Conservation (phyloP, 2,888 invertebrate species). For the Lysandra bellargus region DNA sequence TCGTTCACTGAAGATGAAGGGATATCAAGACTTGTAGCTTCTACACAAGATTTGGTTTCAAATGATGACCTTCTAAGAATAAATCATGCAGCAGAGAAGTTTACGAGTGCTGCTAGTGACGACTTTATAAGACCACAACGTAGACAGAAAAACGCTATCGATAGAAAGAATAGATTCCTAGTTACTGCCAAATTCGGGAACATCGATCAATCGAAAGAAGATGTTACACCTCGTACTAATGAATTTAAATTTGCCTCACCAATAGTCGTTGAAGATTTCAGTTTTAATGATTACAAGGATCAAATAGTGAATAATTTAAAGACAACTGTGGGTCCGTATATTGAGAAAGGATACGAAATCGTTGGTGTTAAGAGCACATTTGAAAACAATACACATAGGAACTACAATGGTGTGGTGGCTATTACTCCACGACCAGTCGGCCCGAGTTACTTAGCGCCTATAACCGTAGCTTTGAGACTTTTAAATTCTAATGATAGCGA, state of each 20-base stretch:
- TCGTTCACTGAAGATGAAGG: constrained; percentile 56
- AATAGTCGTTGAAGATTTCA: constrained; percentile 70
- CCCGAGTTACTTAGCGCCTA: constrained; percentile 80
- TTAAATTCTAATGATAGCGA: constrained; percentile 70
- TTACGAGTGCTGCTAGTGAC: constrained; percentile 54
- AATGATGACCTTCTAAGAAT: constrained; percentile 84
- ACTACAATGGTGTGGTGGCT: constrained; percentile 52
- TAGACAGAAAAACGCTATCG: constrained; percentile 48
- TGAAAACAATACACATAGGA: constrained; percentile 47
- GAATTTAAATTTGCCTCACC: constrained; percentile 67
- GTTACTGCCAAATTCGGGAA: constrained; percentile 65
- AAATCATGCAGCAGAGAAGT: constrained; percentile 74
- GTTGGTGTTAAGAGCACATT: constrained; percentile 60
- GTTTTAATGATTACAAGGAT: constrained; percentile 53
- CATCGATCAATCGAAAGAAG: constrained; percentile 43
- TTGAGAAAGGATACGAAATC: constrained; percentile 70
- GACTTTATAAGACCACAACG: constrained; percentile 62
- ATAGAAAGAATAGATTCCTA: constrained; percentile 53
- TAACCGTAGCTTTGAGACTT: constrained; percentile 80
- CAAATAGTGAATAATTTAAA: constrained; percentile 66
- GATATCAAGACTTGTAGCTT: constrained; percentile 76
- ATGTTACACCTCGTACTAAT: constrained; percentile 46
- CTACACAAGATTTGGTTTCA: constrained; percentile 81
- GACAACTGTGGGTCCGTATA: constrained; percentile 72
- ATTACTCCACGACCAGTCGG: constrained; percentile 80